phyloP scores from a whole-genome alignment of 1,140 invertebrate species.

The Steinernema feltiae region DNA sequence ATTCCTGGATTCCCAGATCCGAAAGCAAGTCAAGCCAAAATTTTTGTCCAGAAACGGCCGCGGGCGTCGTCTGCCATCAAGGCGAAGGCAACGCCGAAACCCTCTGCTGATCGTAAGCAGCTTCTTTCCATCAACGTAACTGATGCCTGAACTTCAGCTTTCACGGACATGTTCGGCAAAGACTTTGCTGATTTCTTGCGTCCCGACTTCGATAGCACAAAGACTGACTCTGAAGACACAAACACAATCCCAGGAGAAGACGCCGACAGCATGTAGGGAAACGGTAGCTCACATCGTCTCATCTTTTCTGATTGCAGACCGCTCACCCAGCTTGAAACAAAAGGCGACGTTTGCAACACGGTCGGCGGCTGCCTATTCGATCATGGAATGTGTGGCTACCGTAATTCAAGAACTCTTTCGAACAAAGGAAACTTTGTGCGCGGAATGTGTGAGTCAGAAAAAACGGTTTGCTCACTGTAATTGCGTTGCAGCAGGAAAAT shows the following conservation, averaged over 20 bases:
- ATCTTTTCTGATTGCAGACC: background rate
- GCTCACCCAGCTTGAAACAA: background rate
- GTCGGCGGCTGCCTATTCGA: constrained; percentile 46
- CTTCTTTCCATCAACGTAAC: background rate
- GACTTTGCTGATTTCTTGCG: background rate
- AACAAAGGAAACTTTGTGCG: constrained; percentile 32
- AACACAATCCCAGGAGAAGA: background rate
- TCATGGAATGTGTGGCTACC: constrained; percentile 37
- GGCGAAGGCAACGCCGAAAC: background rate
- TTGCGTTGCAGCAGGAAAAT: constrained; percentile 36
- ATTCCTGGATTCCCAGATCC: background rate
- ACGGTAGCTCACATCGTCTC: background rate
- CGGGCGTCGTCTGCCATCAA: background rate
- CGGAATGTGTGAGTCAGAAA: constrained; percentile 18
- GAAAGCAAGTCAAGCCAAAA: background rate
- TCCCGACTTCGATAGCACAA: background rate
- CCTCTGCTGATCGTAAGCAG: background rate
- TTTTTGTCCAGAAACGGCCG: background rate
- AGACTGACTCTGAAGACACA: background rate
- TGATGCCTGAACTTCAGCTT: background rate
- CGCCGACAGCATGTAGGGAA: background rate
- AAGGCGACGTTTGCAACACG: constrained; percentile 27
- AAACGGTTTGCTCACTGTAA: constrained; percentile 1
- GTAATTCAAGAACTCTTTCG: constrained; percentile 28
- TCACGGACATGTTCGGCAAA: background rate